Percentiles rank a stretch among this genome's conserved stretches.
phyloP scores from a whole-genome alignment of 2,797 vertebrate species.

The Apogon talboti region DNA sequence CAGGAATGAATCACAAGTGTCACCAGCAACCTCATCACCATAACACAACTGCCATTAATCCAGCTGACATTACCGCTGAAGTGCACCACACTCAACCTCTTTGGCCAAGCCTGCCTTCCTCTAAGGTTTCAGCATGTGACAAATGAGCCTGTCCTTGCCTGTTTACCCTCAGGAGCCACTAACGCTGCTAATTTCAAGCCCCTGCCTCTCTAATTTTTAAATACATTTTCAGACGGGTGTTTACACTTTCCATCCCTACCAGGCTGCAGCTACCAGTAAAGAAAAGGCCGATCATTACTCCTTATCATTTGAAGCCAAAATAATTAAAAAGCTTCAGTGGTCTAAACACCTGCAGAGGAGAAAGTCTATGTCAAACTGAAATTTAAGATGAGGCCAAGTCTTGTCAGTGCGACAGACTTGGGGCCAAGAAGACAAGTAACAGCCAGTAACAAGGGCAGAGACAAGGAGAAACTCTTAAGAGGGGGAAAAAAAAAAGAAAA shows the following conservation, averaged over 20 bases:
- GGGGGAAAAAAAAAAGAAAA: not conserved
- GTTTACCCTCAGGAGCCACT: slow-evolving; percentile 56
- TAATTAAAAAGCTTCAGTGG: slow-evolving; percentile 33
- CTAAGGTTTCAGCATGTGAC: slow-evolving; percentile 44
- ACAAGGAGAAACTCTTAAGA: slow-evolving; percentile 32
- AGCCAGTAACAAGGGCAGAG: slow-evolving; percentile 53
- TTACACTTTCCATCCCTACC: slow-evolving; percentile 30
- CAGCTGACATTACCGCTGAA: slow-evolving; percentile 32
- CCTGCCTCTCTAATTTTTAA: slow-evolving; percentile 55
- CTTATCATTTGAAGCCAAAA: slow-evolving; percentile 26
- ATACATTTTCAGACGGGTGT: slow-evolving; percentile 50
- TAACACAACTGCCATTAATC: slow-evolving; percentile 8
- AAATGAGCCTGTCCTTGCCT: slow-evolving; percentile 63
- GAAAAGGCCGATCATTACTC: not conserved
- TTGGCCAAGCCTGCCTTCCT: slow-evolving; percentile 25
- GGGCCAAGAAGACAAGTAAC: slow-evolving; percentile 43
- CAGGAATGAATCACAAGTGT: slow-evolving; percentile 21
- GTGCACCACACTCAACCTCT: slow-evolving; percentile 33
- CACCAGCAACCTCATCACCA: slow-evolving; percentile 3
- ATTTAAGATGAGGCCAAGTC: slow-evolving; percentile 25
- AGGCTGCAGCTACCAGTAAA: slow-evolving; percentile 9
- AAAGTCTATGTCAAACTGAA: slow-evolving; percentile 33
- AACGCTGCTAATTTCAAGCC: slow-evolving; percentile 49
- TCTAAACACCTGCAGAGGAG: slow-evolving; percentile 9
- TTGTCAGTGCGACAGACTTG: slow-evolving; percentile 29